Evolutionary conservation across 2,888 invertebrate species (phyloP), one percentile per base, ranked within the genome.

Genomic region (Polietes domitor): DNA sequence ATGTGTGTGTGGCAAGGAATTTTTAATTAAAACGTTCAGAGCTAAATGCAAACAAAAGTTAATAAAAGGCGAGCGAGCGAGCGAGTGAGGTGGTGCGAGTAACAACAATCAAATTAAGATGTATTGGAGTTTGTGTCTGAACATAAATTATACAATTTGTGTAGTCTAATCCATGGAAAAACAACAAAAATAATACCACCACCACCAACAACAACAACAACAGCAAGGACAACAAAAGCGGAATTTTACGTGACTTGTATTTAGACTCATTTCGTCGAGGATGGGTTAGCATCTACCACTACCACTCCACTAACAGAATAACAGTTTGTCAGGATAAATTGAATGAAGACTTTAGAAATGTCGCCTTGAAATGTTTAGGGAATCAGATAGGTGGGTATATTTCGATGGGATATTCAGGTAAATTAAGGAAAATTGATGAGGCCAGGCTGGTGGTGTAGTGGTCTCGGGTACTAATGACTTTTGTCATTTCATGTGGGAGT

Each of bases 61-160:
- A 28, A 63, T 17, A 65, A 41, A 65, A 65, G 26, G 26, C n/a
- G n/a, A n/a, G n/a, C n/a, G n/a, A n/a, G n/a, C n/a, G n/a, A n/a
- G n/a, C n/a, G n/a, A n/a, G n/a, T n/a, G n/a, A n/a, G n/a, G n/a
- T n/a, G n/a, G n/a, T n/a, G n/a, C n/a, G 1, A 58, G 15, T 0
- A 37, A 41, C 41, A 65, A 68, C 68, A 68, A 68, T 65, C 41
- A 68, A 68, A 68, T 68, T 68, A 68, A 68, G 68, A 68, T 68
- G 68, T 68, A 68, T 68, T 68, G 68, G 24, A 21, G 17, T 32
- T 65, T 37, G 32, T 65, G 32, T 12, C 21, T 12, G 68, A 21
- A 68, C 43, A 15, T 68, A 68, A 68, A 68, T 68, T 68, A 68
- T 43, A 43, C 43, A 68, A 68, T 68, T 68, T 43, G 68, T 41